These are phyloP conservation scores for Adelosebastes latens DNA, from an alignment of 2,797 vertebrate species.

Conservation along the genomic window DNA sequence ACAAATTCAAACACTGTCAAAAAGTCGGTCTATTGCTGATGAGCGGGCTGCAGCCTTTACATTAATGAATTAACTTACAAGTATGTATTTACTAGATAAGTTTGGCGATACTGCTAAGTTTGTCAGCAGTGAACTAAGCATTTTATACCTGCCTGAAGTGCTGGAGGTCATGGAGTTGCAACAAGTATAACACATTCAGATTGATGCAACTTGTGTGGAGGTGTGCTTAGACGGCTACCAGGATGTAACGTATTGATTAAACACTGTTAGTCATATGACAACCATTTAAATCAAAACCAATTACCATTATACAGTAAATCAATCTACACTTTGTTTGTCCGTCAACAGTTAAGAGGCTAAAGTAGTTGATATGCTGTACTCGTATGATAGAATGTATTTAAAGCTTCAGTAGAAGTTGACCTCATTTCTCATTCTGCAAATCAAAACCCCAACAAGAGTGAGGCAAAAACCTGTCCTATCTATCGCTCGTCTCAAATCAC, in stretches of 20 bases:
- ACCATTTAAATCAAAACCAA: not conserved
- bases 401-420: not conserved
- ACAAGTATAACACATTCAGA: not conserved
- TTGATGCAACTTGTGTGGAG: not conserved
- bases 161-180: not conserved
- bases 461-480: not conserved
- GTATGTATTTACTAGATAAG: not conserved
- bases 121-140: not conserved
- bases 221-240: not conserved
- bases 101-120: too few relatives aligned
- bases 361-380: not conserved
- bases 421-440: not conserved
- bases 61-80: not conserved
- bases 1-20: constrained; percentile 20
- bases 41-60: not conserved
- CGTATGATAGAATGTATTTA: not conserved
- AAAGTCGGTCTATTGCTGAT: constrained; percentile 15
- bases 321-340: not conserved
- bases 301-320: not conserved
- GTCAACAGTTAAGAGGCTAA: not conserved
- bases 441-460: not conserved
- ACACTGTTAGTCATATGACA: not conserved
- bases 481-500: not conserved
- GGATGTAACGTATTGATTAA: not conserved
- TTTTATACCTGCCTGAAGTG: not conserved